Conservation (phyloP, 2,888 invertebrate species). For the Caenorhabditis macrosperma region DNA sequence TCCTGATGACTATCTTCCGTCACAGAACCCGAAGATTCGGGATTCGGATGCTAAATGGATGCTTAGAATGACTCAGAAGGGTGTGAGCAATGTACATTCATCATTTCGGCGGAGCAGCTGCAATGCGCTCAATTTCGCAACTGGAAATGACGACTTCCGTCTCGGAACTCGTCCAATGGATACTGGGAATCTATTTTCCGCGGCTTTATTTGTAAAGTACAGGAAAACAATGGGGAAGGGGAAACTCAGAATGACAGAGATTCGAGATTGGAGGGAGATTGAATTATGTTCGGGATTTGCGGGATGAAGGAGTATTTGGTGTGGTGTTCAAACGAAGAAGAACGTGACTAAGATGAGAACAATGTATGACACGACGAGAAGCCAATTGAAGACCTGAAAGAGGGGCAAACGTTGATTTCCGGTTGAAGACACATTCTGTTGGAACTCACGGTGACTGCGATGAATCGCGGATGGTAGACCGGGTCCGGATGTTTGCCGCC, state of each 20-base stretch:
- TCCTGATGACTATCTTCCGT: slow-evolving; percentile 19
- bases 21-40: not conserved
- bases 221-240: not conserved
- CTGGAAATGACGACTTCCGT: not conserved
- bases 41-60: not conserved
- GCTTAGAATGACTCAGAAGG: slow-evolving; percentile 10
- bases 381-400: slow-evolving; percentile 73
- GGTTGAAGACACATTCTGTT: too few species aligned
- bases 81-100: not conserved
- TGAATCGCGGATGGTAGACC: slow-evolving; percentile 64
- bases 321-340: slow-evolving; percentile 58
- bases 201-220: slow-evolving; percentile 8
- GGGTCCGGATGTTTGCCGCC: slow-evolving; percentile 50
- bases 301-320: slow-evolving; percentile 5
- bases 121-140: not conserved
- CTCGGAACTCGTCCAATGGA: not conserved
- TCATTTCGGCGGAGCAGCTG: not conserved
- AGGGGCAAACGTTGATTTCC: too few species aligned
- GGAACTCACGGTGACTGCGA: slow-evolving; percentile 68
- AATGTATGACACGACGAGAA: slow-evolving; percentile 68
- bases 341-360: slow-evolving; percentile 65
- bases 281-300: slow-evolving; percentile 49
- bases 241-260: slow-evolving; percentile 21
- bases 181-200: not conserved
- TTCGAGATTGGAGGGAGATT: slow-evolving; percentile 43